These are phyloP conservation scores for Enteromius mattozi DNA, from an alignment of 2,797 vertebrate species.

Conservation along the genomic window DNA sequence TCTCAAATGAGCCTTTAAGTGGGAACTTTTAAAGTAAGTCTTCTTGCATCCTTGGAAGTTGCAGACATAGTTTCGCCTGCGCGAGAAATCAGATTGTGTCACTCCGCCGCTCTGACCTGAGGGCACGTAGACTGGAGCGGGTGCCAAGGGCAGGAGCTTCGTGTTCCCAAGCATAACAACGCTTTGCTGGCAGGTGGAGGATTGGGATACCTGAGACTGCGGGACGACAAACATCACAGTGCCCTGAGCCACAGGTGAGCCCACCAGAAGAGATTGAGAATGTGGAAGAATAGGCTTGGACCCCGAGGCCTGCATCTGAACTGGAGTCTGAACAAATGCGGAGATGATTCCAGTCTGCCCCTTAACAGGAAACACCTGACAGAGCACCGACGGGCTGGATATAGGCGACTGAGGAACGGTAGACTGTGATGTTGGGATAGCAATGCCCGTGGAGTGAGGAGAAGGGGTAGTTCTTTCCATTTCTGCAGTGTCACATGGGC, in stretches of 20 bases:
- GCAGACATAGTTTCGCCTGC: conserved; percentile 92
- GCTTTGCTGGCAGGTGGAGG: conserved; percentile 71
- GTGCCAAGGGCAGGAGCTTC: conserved; percentile 92
- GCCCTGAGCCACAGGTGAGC: conserved; percentile 85
- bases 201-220: conserved; percentile 77
- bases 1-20: conserved; percentile 96
- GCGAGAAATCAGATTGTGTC: conserved; percentile 88
- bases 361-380: conserved; percentile 89
- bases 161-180: conserved; percentile 87
- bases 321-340: conserved; percentile 84
- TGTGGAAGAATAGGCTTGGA: conserved; percentile 84
- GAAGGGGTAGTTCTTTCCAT: conserved; percentile 59
- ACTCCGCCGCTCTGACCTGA: conserved; percentile 75
- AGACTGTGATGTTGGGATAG: conserved; percentile 56
- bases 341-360: conserved; percentile 83
- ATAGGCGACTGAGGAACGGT: conserved; percentile 71
- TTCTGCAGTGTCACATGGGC: conserved; percentile 43
- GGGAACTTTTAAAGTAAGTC: conserved; percentile 98
- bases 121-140: conserved; percentile 89
- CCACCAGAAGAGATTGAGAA: conserved; percentile 84
- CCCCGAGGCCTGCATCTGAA: conserved; percentile 74
- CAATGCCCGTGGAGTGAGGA: conserved; percentile 53
- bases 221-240: conserved; percentile 93
- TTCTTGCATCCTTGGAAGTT: conserved; percentile 93
- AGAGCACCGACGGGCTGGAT: conserved; percentile 82